These are phyloP conservation scores for Macrotus californicus DNA, from an alignment of 2,113 vertebrate species.

Conservation along the genomic window DNA sequence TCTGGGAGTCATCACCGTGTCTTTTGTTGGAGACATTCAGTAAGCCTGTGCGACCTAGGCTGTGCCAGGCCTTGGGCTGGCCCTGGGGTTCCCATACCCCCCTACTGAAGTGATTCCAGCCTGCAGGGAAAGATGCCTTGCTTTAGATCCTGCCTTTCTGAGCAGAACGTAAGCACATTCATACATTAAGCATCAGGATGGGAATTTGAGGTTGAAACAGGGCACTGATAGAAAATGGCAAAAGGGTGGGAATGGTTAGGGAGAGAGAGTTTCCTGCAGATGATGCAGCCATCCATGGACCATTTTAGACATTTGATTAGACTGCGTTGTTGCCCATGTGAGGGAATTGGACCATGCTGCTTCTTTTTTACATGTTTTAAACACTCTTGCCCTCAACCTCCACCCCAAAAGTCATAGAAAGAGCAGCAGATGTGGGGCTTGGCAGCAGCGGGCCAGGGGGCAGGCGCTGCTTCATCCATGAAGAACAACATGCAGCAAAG, in stretches of 20 bases:
- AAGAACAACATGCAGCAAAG: neutral
- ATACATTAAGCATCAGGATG: neutral
- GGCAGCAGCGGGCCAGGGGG: too few relatives aligned
- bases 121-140: neutral
- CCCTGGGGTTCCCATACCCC: neutral
- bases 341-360: neutral
- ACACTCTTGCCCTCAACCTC: neutral
- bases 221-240: neutral
- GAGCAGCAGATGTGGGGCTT: neutral
- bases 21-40: neutral
- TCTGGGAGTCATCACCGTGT: neutral
- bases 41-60: neutral
- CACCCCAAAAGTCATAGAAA: neutral
- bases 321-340: accelerated
- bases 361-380: neutral
- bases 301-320: neutral
- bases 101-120: neutral
- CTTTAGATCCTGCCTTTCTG: neutral
- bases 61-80: neutral
- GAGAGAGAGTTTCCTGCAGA: neutral
- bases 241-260: neutral
- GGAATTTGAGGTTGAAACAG: neutral
- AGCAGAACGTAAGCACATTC: neutral
- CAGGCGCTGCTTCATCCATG: neutral
- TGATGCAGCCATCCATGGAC: neutral